Evolutionary conservation across 2,888 invertebrate genomes (phyloP).

Genomic region (Rugalucina vietnamica): DNA sequence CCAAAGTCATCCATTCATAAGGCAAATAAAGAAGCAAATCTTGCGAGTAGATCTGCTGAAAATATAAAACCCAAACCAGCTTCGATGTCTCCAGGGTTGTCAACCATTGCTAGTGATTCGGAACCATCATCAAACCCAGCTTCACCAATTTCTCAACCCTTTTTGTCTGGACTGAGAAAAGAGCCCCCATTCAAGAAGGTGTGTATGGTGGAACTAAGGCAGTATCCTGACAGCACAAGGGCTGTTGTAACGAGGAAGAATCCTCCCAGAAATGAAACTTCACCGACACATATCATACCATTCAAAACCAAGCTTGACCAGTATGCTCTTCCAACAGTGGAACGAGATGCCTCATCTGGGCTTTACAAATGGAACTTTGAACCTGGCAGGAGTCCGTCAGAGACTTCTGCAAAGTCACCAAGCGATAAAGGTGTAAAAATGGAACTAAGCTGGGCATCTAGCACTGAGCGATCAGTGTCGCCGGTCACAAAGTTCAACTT

Average conservation of each 20-base stretch:
- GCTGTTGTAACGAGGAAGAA: constrained; percentile 55
- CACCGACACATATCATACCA: constrained; percentile 45
- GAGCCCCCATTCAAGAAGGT: constrained; percentile 85
- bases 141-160: constrained; percentile 42
- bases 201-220: constrained; percentile 95
- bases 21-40: constrained; percentile 27
- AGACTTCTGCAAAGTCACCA: constrained; percentile 27
- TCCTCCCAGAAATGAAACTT: constrained; percentile 28
- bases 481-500: constrained; percentile 87
- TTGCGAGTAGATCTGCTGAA: constrained; percentile 27
- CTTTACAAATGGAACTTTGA: constrained; percentile 28
- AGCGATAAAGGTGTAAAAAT: constrained; percentile 41
- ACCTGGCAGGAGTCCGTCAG: constrained; percentile 26
- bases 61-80: constrained; percentile 51
- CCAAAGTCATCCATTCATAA: constrained; percentile 45
- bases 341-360: constrained; percentile 46
- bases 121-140: constrained; percentile 45
- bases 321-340: constrained; percentile 43
- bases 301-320: constrained; percentile 59
- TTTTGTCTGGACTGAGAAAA: constrained; percentile 66
- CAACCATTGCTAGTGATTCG: constrained; percentile 67
- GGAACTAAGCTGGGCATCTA: constrained; percentile 58
- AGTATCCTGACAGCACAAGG: constrained; percentile 90
- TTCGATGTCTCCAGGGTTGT: constrained; percentile 58
- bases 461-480: constrained; percentile 97